A percentile compares a stretch with the other conserved stretches of the same genome.
Evolutionary conservation across 2,113 vertebrate genomes (phyloP).

Genomic region (Gnathonemus longibarbis): DNA sequence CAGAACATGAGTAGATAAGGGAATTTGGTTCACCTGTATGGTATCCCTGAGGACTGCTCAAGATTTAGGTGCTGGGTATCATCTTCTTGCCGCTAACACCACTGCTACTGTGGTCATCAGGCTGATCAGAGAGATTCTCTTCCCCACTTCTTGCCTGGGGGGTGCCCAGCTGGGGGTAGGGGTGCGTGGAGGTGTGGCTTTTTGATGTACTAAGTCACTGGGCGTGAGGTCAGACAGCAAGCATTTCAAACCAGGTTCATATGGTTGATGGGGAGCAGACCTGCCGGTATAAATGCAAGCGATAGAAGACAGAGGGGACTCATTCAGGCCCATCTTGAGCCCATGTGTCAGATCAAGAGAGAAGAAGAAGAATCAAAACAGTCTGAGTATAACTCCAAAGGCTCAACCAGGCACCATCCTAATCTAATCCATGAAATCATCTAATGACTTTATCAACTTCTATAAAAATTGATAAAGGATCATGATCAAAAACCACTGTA

Average conservation of each 20-base stretch:
- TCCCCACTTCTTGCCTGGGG: neutral
- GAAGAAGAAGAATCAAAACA: neutral
- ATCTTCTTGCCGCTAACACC: neutral
- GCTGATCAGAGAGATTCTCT: neutral
- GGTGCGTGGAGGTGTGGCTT: neutral
- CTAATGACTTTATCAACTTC: neutral
- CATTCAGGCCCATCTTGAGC: conserved; percentile 7
- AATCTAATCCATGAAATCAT: neutral
- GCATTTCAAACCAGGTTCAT: neutral
- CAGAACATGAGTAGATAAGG: neutral
- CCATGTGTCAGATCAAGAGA: conserved; percentile 4
- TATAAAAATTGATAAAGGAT: neutral
- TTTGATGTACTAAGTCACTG: neutral
- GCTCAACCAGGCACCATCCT: neutral
- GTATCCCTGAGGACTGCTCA: neutral
- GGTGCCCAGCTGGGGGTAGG: neutral
- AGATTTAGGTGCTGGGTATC: neutral
- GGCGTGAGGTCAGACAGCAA: neutral
- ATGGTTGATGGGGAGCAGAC: neutral
- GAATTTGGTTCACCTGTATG: neutral
- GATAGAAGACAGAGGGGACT: neutral
- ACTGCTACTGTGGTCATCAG: neutral
- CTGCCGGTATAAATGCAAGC: neutral
- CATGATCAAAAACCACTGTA: neutral
- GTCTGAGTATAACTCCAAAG: neutral